Percentiles rank a stretch among this genome's conserved stretches.
phyloP scores from a whole-genome alignment of 1,140 invertebrate genomes.

The Orussus abietinus region DNA sequence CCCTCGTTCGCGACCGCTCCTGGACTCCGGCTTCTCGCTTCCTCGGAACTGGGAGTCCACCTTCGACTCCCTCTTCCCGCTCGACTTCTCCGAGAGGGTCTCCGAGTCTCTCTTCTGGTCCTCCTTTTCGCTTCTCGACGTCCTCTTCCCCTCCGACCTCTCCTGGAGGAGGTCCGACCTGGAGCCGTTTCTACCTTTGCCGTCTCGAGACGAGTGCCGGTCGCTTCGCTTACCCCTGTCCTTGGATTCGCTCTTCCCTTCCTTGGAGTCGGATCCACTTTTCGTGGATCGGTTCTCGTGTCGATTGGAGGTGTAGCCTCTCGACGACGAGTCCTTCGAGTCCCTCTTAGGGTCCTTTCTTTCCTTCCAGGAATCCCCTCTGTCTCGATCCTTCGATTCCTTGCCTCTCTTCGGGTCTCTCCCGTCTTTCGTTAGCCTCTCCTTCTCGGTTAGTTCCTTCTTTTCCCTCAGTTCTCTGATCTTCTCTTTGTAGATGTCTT shows the following conservation, averaged over 20 bases:
- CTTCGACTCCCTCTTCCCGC: conserved; percentile 12
- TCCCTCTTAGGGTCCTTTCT: conserved; percentile 35
- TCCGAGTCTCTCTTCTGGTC: conserved; percentile 24
- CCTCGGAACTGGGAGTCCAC: background rate
- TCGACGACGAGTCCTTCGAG: conserved; percentile 31
- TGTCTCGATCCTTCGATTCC: conserved; percentile 36
- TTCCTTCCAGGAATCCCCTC: conserved; percentile 36
- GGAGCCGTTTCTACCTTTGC: conserved; percentile 43
- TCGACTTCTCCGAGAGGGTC: too few species aligned
- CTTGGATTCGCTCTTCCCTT: conserved; percentile 40
- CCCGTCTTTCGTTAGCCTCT: conserved; percentile 38
- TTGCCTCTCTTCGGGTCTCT: conserved; percentile 28
- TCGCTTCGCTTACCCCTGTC: conserved; percentile 22
- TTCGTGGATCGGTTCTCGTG: conserved; percentile 22
- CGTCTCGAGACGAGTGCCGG: too few species aligned
- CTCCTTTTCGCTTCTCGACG: conserved; percentile 29
- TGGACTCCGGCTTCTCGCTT: background rate
- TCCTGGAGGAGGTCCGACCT: conserved; percentile 18
- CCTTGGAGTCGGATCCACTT: conserved; percentile 27
- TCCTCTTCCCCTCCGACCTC: conserved; percentile 19
- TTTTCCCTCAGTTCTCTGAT: conserved; percentile 49
- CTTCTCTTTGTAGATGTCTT: conserved; percentile 52
- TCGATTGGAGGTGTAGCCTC: conserved; percentile 18
- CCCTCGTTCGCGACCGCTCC: background rate
- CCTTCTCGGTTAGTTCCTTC: conserved; percentile 50